Evolutionary conservation across 2,888 invertebrate genomes (phyloP).

Genomic region (Caenorhabditis doughertyi): DNA sequence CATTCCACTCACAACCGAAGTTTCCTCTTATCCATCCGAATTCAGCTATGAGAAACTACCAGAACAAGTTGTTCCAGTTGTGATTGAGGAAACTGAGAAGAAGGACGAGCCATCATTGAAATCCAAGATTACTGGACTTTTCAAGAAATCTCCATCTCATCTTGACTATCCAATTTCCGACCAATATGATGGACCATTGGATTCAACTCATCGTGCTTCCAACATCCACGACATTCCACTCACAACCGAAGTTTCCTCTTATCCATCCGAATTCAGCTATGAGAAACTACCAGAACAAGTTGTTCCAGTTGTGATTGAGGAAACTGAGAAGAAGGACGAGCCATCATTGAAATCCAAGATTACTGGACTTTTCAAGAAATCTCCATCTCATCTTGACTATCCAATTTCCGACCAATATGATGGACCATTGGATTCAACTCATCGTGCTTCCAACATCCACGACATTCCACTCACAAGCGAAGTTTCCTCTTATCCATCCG

Average conservation of each 20-base stretch:
- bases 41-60: slow-evolving; percentile 16
- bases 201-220: slow-evolving; percentile 11
- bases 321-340: slow-evolving; percentile 13
- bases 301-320: slow-evolving; percentile 34
- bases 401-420: background rate
- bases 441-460: slow-evolving; percentile 58
- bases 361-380: background rate
- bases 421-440: slow-evolving; percentile 38
- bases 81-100: slow-evolving; percentile 24
- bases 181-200: slow-evolving; percentile 56
- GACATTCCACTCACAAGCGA: slow-evolving; percentile 46
- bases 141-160: slow-evolving; percentile 64
- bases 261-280: slow-evolving; percentile 58
- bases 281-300: slow-evolving; percentile 54
- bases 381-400: background rate
- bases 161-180: slow-evolving; percentile 69
- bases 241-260: slow-evolving; percentile 63
- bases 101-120: slow-evolving; percentile 19
- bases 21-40: slow-evolving; percentile 2
- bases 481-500: slow-evolving; percentile 6
- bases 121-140: slow-evolving; percentile 32
- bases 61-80: slow-evolving; percentile 13
- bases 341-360: background rate
- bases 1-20: slow-evolving; percentile 41
- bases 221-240: slow-evolving; percentile 64